A percentile compares a stretch with the other conserved stretches of the same genome.
phyloP scores from a whole-genome alignment of 2,797 vertebrate genomes.

The Sphaeramia orbicularis region DNA sequence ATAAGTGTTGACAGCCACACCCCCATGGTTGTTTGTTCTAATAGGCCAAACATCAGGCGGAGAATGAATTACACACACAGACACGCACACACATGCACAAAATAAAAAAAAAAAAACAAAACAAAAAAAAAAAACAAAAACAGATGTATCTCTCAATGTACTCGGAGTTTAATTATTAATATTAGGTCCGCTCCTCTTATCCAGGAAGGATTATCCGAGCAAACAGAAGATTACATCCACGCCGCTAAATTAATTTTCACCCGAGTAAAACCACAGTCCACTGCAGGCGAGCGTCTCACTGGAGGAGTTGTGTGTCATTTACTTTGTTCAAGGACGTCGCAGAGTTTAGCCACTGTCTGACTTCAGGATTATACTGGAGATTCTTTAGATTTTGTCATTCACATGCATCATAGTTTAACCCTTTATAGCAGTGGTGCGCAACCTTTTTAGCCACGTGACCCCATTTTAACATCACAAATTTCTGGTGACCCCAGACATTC shows the following conservation, averaged over 20 bases:
- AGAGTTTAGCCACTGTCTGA: not conserved
- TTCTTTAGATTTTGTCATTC: too few relatives aligned
- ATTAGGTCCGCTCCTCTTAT: slow-evolving; percentile 3
- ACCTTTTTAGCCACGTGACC: too few relatives aligned
- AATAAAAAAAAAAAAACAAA: not conserved
- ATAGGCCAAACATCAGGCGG: slow-evolving; percentile 84
- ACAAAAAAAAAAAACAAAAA: slow-evolving; percentile 4
- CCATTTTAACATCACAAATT: too few relatives aligned
- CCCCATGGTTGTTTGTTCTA: slow-evolving; percentile 87
- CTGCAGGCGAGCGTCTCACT: slow-evolving; percentile 10
- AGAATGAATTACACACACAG: slow-evolving; percentile 68
- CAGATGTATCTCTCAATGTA: not conserved
- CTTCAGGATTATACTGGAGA: too few relatives aligned
- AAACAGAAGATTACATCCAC: slow-evolving; percentile 5
- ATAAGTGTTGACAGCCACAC: slow-evolving; percentile 87
- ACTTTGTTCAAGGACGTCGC: slow-evolving; percentile 20
- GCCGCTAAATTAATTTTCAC: slow-evolving; percentile 12
- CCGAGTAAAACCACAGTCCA: slow-evolving; percentile 1
- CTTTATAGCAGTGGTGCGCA: too few relatives aligned
- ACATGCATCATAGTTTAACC: too few relatives aligned
- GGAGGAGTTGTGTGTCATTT: slow-evolving; percentile 5
- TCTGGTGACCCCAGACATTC: too few relatives aligned
- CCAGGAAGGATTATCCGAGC: slow-evolving; percentile 7
- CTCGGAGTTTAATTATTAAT: not conserved
- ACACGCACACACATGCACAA: not conserved